Conservation (phyloP, 2,113 vertebrate species). For the Asarcornis scutulata region DNA sequence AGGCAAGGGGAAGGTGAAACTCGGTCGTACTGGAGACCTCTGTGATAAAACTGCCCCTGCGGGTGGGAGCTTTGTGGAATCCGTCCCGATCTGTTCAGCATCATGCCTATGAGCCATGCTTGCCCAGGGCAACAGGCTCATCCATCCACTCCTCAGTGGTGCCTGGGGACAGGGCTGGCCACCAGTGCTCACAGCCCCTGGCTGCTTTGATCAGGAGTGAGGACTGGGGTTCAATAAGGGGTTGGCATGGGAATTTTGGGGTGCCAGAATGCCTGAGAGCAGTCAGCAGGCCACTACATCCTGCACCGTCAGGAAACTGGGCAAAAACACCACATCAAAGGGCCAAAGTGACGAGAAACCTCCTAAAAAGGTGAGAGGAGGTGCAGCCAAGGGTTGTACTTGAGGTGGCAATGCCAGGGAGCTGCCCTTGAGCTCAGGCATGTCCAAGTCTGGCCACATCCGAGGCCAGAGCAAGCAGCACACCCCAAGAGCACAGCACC, state of each 20-base stretch:
- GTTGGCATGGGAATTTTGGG: rapidly evolving
- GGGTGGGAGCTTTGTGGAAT: not conserved
- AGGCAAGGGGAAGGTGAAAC: not conserved
- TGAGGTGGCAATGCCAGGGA: rapidly evolving
- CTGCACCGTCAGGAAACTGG: not conserved
- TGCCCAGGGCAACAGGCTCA: not conserved
- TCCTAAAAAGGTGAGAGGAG: rapidly evolving
- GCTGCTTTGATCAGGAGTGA: not conserved
- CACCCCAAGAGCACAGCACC: rapidly evolving
- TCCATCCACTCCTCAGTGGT: not conserved
- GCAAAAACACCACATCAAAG: rapidly evolving
- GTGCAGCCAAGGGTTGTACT: rapidly evolving
- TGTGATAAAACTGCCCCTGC: not conserved
- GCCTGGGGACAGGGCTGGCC: not conserved
- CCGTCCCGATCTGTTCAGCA: not conserved
- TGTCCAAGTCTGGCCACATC: rapidly evolving
- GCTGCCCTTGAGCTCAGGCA: not conserved
- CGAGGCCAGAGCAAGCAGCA: rapidly evolving
- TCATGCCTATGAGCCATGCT: rapidly evolving
- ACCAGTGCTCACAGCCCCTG: not conserved
- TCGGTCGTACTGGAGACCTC: not conserved
- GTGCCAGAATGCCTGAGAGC: not conserved
- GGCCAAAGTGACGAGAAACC: not conserved
- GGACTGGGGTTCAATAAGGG: not conserved
- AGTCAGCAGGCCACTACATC: rapidly evolving